Percentiles rank a stretch among this genome's conserved stretches.
These are phyloP conservation scores for Salvelinus sp. DNA, from an alignment of 2,113 vertebrate species.

Conservation along the genomic window DNA sequence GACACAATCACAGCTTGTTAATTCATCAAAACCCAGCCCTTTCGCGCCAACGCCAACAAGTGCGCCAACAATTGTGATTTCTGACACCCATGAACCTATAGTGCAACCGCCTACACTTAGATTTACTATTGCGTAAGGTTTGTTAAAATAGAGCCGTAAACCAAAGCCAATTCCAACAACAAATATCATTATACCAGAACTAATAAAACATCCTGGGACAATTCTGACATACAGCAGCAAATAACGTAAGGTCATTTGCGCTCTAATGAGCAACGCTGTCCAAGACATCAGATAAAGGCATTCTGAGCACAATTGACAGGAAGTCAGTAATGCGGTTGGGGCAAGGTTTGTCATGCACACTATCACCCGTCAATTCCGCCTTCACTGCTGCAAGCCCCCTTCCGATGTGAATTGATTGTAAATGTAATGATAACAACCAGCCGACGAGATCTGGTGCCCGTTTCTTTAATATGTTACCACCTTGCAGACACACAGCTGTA, in stretches of 20 bases:
- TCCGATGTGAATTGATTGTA: conserved; percentile 57
- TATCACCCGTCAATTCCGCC: conserved; percentile 47
- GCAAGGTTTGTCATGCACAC: conserved; percentile 61
- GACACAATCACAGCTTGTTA: too few relatives aligned
- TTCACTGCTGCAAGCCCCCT: conserved; percentile 11
- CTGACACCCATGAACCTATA: too few relatives aligned
- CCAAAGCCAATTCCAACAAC: too few relatives aligned
- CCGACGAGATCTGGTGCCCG: conserved; percentile 41
- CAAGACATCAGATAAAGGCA: conserved; percentile 15
- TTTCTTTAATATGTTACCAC: conserved; percentile 45
- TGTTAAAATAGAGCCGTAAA: too few relatives aligned
- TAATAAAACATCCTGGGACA: neutral
- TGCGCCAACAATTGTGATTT: too few relatives aligned
- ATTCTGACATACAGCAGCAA: conserved; percentile 2
- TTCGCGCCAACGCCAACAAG: too few relatives aligned
- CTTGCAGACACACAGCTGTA: conserved; percentile 16
- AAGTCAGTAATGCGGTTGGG: conserved; percentile 54
- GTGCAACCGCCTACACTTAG: too few relatives aligned
- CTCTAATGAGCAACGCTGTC: conserved; percentile 34
- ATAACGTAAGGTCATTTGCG: conserved; percentile 36
- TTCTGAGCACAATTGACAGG: conserved; percentile 31
- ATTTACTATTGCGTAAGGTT: too few relatives aligned
- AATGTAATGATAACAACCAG: conserved; percentile 49
- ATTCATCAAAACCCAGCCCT: too few relatives aligned
- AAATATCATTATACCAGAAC: neutral